phyloP scores from a whole-genome alignment of 1,140 invertebrate genomes.

The Lepeophtheirus salmonis region DNA sequence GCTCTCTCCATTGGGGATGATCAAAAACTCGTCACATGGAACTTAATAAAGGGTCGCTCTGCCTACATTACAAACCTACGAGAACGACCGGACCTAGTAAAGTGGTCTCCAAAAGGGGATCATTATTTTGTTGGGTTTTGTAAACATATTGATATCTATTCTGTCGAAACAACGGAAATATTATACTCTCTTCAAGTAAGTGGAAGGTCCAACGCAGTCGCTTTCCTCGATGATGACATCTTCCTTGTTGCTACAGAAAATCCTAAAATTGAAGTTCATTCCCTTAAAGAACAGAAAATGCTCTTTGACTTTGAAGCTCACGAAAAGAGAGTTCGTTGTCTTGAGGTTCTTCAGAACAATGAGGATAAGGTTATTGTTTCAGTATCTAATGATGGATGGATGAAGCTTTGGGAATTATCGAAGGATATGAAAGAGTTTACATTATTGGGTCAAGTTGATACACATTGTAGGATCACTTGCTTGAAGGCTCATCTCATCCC shows the following conservation, averaged over 20 bases:
- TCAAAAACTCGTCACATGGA: slow-evolving; percentile 70
- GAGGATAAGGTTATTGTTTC: slow-evolving; percentile 34
- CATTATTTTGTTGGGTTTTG: slow-evolving; percentile 50
- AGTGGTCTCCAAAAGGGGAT: slow-evolving; percentile 40
- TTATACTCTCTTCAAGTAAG: slow-evolving; percentile 25
- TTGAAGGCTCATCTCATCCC: too few relatives aligned
- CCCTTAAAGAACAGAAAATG: slow-evolving; percentile 32
- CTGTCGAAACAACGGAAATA: slow-evolving; percentile 39
- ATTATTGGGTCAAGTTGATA: too few relatives aligned
- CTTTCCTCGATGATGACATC: slow-evolving; percentile 33
- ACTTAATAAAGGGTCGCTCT: slow-evolving; percentile 67
- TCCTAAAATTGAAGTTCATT: slow-evolving; percentile 42
- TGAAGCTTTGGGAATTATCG: slow-evolving; percentile 68
- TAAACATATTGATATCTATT: slow-evolving; percentile 51
- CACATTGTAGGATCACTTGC: too few relatives aligned
- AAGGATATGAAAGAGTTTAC: too few relatives aligned
- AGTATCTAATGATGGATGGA: slow-evolving; percentile 49
- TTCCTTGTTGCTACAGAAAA: slow-evolving; percentile 47
- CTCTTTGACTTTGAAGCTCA: slow-evolving; percentile 38
- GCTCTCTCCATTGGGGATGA: slow-evolving; percentile 67
- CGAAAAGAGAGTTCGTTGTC: slow-evolving; percentile 43
- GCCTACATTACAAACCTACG: slow-evolving; percentile 69
- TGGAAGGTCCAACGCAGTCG: slow-evolving; percentile 24
- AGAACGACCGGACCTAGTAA: slow-evolving; percentile 27
- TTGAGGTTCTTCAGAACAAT: slow-evolving; percentile 26